Evolutionary conservation across 2,113 vertebrate genomes (phyloP), one percentile per base, ranked within the genome.

Genomic region (Nothobranchius furzeri): DNA sequence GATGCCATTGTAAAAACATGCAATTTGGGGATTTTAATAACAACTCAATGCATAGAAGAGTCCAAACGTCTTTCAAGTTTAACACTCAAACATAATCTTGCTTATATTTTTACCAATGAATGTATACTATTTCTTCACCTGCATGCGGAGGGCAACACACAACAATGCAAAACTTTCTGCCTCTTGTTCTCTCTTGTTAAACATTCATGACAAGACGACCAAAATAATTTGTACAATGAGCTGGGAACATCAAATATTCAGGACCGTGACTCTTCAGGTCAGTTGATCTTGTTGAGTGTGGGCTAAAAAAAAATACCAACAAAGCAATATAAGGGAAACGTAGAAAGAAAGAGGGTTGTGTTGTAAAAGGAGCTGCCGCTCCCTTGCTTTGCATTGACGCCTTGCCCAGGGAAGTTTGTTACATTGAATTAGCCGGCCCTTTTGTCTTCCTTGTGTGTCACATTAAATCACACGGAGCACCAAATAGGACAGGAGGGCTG

Each of bases 371-470:
- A 90, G 75, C 75, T 35, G 56, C 68, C 54, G 76, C 78, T 81
- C 64, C 76, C 62, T 76, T 64, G 76, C 80, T 79, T 82, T 80
- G 76, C 82, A 74, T 84, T 76, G 84, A 87, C 74, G 69, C 76
- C 91, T 94, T 82, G 94, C 92, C 94, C 93, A 93, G 94, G 95
- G 92, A 96, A 94, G 94, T 97, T 98, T 96, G 95, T 96, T 98
- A 95, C 93, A 94, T 87, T 93, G 92, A 96, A 97, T 98, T 96
- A 97, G 91, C 93, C 85, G 82, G 91, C 94, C 96, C 96, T 96
- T 97, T 96, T 95, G 96, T 98, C 96, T 97, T 92, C 90, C 91
- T 90, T 91, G 93, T 86, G 82, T 95, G 96, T 95, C 96, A 96
- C 90, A 87, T 90, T 92, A 93, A 95, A 97, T 98, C 95, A 96